A percentile compares a stretch with the other conserved stretches of the same genome.
phyloP scores from a whole-genome alignment of 2,888 invertebrate species.

The Athripsodes cinereus region DNA sequence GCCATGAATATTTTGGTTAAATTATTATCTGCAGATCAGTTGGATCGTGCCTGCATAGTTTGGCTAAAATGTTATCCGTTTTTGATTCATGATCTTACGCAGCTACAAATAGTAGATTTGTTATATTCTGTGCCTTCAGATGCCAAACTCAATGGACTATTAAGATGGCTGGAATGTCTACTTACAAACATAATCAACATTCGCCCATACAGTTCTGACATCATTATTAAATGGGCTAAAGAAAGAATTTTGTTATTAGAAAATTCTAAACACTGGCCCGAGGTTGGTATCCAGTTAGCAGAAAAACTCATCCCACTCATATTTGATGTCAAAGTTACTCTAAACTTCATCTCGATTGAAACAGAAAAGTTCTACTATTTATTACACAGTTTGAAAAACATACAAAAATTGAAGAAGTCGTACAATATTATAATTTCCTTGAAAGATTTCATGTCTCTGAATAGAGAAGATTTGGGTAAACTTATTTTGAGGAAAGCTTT shows the following conservation, averaged over 20 bases:
- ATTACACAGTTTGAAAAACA: slow-evolving; percentile 21
- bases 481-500: slow-evolving; percentile 41
- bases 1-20: slow-evolving; percentile 17
- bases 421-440: slow-evolving; percentile 24
- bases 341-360: slow-evolving; percentile 16
- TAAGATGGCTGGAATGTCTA: slow-evolving; percentile 46
- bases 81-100: slow-evolving; percentile 11
- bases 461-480: slow-evolving; percentile 41
- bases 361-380: slow-evolving; percentile 23
- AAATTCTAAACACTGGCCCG: slow-evolving; percentile 47
- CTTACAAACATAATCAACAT: slow-evolving; percentile 41
- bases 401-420: slow-evolving; percentile 20
- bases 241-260: slow-evolving; percentile 44
- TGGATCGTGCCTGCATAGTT: slow-evolving; percentile 22
- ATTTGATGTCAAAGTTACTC: slow-evolving; percentile 18
- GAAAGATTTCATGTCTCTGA: slow-evolving; percentile 23
- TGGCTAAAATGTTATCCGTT: slow-evolving; percentile 25
- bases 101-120: slow-evolving; percentile 15
- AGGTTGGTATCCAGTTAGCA: slow-evolving; percentile 36
- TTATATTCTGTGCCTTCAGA: slow-evolving; percentile 40
- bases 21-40: slow-evolving; percentile 15
- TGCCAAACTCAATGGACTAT: slow-evolving; percentile 42
- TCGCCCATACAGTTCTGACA: slow-evolving; percentile 44
- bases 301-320: slow-evolving; percentile 22
- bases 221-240: slow-evolving; percentile 46